These are phyloP conservation scores for Diabrotica virgifera DNA, from an alignment of 1,140 invertebrate species.

Conservation along the genomic window DNA sequence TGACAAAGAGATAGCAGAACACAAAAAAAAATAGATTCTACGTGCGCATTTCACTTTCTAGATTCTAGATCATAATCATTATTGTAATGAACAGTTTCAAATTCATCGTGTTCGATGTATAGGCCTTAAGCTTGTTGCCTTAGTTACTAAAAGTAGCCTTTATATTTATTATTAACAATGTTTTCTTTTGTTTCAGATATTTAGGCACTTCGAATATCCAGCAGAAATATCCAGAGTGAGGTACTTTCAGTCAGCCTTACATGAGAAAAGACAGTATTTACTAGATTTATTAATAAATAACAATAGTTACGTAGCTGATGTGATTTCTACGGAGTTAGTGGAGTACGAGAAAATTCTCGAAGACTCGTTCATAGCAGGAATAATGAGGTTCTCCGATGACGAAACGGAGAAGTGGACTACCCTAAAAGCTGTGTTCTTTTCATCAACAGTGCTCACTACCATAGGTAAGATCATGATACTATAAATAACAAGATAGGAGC, in stretches of 20 bases:
- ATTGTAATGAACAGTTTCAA: too few relatives aligned
- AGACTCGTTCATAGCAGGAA: slow-evolving; percentile 62
- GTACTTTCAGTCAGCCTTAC: slow-evolving; percentile 43
- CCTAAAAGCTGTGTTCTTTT: slow-evolving; percentile 78
- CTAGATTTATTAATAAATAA: slow-evolving; percentile 57
- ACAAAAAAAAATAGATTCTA: too few relatives aligned
- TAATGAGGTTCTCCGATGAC: slow-evolving; percentile 39
- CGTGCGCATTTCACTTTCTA: too few relatives aligned
- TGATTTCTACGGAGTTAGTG: slow-evolving; percentile 58
- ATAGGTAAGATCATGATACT: slow-evolving; percentile 76
- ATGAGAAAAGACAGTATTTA: slow-evolving; percentile 52
- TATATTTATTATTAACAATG: too few relatives aligned
- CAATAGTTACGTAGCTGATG: slow-evolving; percentile 55
- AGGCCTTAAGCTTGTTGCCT: too few relatives aligned
- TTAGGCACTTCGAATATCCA: slow-evolving; percentile 68
- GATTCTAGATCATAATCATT: too few relatives aligned
- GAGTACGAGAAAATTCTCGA: slow-evolving; percentile 56
- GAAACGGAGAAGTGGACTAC: slow-evolving; percentile 67
- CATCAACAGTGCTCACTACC: slow-evolving; percentile 79
- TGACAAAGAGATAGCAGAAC: too few relatives aligned
- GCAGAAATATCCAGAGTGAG: slow-evolving; percentile 56
- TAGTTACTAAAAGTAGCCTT: too few relatives aligned
- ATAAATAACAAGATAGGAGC: too few relatives aligned
- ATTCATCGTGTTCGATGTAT: too few relatives aligned
- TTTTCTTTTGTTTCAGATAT: slow-evolving; percentile 57